Percentiles rank a stretch among this genome's conserved stretches.
phyloP scores from a whole-genome alignment of 2,113 vertebrate genomes.

The Mustelus asterias region DNA sequence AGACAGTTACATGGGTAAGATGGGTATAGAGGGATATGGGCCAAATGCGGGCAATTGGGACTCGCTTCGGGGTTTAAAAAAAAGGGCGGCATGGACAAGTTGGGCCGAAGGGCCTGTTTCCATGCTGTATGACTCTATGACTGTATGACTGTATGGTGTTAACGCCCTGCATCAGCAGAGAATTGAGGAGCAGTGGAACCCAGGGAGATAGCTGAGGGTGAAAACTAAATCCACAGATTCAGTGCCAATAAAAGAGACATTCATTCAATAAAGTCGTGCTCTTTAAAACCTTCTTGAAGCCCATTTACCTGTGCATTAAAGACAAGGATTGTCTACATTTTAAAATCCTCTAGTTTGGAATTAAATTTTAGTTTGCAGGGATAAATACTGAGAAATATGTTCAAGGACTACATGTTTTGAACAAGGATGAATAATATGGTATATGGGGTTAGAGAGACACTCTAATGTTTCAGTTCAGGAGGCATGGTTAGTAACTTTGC shows the following conservation, averaged over 20 bases:
- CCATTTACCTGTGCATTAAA: not conserved
- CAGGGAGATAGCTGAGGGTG: not conserved
- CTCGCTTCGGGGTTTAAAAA: too few relatives aligned
- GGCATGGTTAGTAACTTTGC: too few relatives aligned
- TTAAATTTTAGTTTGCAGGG: not conserved
- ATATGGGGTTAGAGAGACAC: not conserved
- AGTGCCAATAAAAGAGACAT: not conserved
- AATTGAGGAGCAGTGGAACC: not conserved
- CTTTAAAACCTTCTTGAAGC: not conserved
- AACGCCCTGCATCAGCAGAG: not conserved
- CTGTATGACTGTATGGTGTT: not conserved
- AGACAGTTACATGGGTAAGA: too few relatives aligned
- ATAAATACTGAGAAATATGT: not conserved
- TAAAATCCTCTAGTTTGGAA: not conserved
- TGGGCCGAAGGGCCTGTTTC: too few relatives aligned
- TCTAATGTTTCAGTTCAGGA: not conserved
- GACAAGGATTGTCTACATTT: not conserved
- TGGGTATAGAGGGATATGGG: too few relatives aligned
- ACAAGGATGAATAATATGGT: not conserved
- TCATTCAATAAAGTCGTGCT: not conserved
- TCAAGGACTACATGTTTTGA: not conserved
- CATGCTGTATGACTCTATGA: too few relatives aligned
- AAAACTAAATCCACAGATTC: not conserved
- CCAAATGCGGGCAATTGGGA: too few relatives aligned
- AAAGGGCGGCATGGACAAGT: too few relatives aligned